Percentiles rank a stretch among this genome's conserved stretches.
Evolutionary conservation across 2,797 vertebrate species (phyloP).

Genomic region (Hylomyscus alleni): DNA sequence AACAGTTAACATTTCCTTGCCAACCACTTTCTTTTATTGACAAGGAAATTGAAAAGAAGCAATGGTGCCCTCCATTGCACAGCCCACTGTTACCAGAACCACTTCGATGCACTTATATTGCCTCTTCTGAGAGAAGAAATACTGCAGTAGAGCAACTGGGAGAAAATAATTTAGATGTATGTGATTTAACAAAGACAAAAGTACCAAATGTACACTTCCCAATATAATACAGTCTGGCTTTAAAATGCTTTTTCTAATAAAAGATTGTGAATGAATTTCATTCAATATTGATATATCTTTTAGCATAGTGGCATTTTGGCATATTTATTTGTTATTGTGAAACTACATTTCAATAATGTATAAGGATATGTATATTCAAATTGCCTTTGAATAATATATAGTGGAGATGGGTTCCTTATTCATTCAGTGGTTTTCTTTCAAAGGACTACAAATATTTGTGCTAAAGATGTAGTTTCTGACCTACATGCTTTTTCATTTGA

Average conservation of each 20-base stretch:
- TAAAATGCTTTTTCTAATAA: slow-evolving; percentile 74
- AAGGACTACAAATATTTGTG: slow-evolving; percentile 48
- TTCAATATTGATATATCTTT: slow-evolving; percentile 76
- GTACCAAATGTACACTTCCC: slow-evolving; percentile 56
- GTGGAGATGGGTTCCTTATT: slow-evolving; percentile 63
- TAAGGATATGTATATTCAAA: slow-evolving; percentile 74
- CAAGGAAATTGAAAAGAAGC: slow-evolving; percentile 7
- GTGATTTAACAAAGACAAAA: slow-evolving; percentile 50
- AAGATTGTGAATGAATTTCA: slow-evolving; percentile 76
- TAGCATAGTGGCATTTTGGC: slow-evolving; percentile 21
- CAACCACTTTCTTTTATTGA: slow-evolving; percentile 38
- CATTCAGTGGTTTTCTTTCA: slow-evolving; percentile 57
- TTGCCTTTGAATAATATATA: slow-evolving; percentile 78
- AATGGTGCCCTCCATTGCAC: not conserved
- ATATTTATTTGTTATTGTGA: slow-evolving; percentile 79
- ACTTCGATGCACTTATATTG: not conserved
- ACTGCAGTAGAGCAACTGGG: not conserved
- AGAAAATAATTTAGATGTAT: slow-evolving; percentile 52
- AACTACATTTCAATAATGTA: slow-evolving; percentile 80
- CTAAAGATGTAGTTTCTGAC: not conserved
- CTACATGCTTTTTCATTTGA: slow-evolving; percentile 47
- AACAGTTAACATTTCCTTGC: not conserved
- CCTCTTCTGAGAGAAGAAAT: slow-evolving; percentile 25
- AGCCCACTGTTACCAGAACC: not conserved
- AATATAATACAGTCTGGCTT: slow-evolving; percentile 65